These are phyloP conservation scores for Synanceia verrucosa DNA, from an alignment of 2,797 vertebrate genomes.

Conservation along the genomic window DNA sequence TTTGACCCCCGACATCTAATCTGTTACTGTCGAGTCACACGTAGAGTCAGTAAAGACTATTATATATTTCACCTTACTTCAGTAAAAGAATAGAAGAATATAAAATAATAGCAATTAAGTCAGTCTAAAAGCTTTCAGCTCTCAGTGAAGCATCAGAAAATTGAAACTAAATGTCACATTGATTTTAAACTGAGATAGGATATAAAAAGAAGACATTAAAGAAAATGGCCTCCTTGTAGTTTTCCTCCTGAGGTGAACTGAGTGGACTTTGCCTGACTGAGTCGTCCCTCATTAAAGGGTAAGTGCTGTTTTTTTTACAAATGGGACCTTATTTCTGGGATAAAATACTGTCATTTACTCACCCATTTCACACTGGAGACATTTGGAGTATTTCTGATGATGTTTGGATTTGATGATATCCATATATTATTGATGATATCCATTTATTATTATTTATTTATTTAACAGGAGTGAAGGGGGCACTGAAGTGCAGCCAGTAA, in stretches of 20 bases:
- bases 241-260: neutral
- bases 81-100: neutral
- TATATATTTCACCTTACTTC: neutral
- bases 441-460: no score
- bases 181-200: neutral
- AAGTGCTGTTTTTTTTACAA: no score
- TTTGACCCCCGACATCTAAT: no score
- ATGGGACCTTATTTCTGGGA: no score
- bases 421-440: no score
- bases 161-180: neutral
- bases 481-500: no score
- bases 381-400: no score
- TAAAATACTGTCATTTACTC: no score
- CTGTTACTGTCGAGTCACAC: neutral
- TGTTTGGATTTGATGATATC: no score
- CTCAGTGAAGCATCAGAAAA: neutral
- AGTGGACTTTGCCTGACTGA: neutral
- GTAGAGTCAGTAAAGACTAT: neutral
- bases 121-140: neutral
- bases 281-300: constrained; percentile 1
- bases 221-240: neutral
- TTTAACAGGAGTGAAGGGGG: no score
- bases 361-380: no score
- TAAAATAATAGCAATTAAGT: no score
- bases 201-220: neutral